Evolutionary conservation across 2,888 invertebrate species (phyloP), one percentile per base, ranked within the genome.

Genomic region (Monoplex corrugatus): DNA sequence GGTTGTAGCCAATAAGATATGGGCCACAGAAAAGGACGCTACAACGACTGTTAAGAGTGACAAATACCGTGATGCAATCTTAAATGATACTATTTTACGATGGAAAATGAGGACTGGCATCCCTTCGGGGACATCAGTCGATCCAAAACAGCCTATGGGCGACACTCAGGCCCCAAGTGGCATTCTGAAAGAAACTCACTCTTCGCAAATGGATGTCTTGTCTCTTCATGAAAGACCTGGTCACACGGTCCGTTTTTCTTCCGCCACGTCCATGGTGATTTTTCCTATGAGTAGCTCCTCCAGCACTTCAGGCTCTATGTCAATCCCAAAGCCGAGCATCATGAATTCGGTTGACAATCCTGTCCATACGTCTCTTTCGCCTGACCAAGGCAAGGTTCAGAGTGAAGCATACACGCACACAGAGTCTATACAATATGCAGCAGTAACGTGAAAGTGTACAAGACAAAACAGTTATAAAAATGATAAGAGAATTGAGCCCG

Each of bases 1-100:
- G 84, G 8, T 57, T 0, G 84, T 84, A 23, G 84, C 84, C 23
- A 84, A 84, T 57, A 84, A 50, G 57, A 45, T 57, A 32, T 84
- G 84, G 84, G 50, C 50, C 84, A 84, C 38, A 23, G 50, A 84
- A 19, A 23, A 35, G 23, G 10, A 35, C 35, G 5, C 5, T 0
- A 23, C 0, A 5, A 32, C 45, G 45, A 83, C 5, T 43, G 80
- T 80, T 40, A 13, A 35, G 23, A 32, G 38, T 3, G 19, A 8
- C 84, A 35, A 57, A 0, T 44, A 19, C 68, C n/a, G n/a, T n/a
- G n/a, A n/a, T 19, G 28, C 68, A 68, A 6, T 19, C 19, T 68
- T 28, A 68, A n/a, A n/a, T n/a, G n/a, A 13, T 68, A n/a, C 23
- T 6, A 5, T 68, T 23, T 28, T n/a, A 19, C 68, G 68, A 23